Base-by-base conservation (phyloP, 2,113 vertebrate genomes). In the Calonectris borealis region DNA sequence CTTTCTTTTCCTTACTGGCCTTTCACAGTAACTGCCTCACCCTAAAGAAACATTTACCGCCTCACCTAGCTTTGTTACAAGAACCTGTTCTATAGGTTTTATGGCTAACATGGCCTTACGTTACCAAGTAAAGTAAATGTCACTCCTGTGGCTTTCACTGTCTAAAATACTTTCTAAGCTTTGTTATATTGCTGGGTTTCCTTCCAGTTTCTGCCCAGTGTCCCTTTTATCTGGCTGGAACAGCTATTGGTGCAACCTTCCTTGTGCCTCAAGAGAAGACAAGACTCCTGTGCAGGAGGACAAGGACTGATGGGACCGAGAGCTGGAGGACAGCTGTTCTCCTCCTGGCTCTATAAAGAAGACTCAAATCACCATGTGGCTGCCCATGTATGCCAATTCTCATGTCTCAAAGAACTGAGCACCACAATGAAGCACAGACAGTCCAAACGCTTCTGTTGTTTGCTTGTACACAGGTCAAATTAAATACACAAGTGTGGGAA, bases 81-180 rank as follows among this genome's bases (percentile, higher is more conserved):
- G 73, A 96, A 95, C 81, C 61, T 76, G 94, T 94, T 93, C 86
- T 92, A 93, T 88, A 96, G 72, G 80, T 92, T 95, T 95, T 86
- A 91, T 46, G 36, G 83, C 27, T 89, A 90, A 80, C 8, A 19
- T 27, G 11, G 58, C 62, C 58, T 83, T 73, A 44, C 68, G 21
- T 76, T 89, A 96, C 34, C 19, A 83, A 48, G 32, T 36, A 78
- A 92, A 75, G 40, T 46, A 82, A 84, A 77, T 46, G 13, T 78
- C 40, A 32, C 15, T 66, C 21, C 36, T 82, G 52, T 24, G 21
- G 27, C 40, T 82, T 92, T 68, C 34, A 48, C n/a, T 46, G 36
- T n/a, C 44, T 68, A 29, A 62, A 86, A 71, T 11, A 42, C 5
- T 62, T 44, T 14, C 29, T 51, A 60, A 73, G 22, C 14, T 58